phyloP scores from a whole-genome alignment of 1,140 invertebrate genomes.

The Macrobrachium nipponense region DNA sequence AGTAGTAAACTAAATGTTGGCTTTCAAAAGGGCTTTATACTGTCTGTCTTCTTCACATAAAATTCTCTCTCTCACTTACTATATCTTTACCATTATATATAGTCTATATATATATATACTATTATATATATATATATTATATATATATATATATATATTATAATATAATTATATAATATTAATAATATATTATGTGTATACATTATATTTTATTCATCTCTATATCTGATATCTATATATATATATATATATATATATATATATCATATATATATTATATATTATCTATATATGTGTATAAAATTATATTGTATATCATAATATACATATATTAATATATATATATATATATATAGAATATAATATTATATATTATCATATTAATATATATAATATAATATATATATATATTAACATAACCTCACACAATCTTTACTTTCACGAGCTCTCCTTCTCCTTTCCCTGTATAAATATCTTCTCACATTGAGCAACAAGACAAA shows the following conservation, averaged over 20 bases:
- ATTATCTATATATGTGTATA: not conserved
- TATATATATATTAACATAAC: too few species aligned
- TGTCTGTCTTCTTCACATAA: too few species aligned
- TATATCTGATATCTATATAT: not conserved
- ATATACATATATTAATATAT: not conserved
- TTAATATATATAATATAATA: too few species aligned
- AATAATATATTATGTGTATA: not conserved
- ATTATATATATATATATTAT: slow-evolving; percentile 24
- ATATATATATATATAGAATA: not conserved
- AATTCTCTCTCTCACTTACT: not conserved
- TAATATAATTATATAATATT: not conserved
- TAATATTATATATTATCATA: too few species aligned
- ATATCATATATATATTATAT: too few species aligned
- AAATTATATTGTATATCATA: too few species aligned
- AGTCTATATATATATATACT: slow-evolving; percentile 15
- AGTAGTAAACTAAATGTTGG: too few species aligned
- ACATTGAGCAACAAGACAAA: too few species aligned
- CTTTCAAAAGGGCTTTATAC: too few species aligned
- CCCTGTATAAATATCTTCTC: too few species aligned
- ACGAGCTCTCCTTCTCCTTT: too few species aligned
- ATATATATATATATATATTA: slow-evolving; percentile 21
- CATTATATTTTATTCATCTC: not conserved
- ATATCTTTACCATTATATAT: not conserved
- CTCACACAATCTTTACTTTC: too few species aligned
- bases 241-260: not conserved